Base-by-base conservation (phyloP, 2,888 invertebrate species). In the Tinea trinotella region DNA sequence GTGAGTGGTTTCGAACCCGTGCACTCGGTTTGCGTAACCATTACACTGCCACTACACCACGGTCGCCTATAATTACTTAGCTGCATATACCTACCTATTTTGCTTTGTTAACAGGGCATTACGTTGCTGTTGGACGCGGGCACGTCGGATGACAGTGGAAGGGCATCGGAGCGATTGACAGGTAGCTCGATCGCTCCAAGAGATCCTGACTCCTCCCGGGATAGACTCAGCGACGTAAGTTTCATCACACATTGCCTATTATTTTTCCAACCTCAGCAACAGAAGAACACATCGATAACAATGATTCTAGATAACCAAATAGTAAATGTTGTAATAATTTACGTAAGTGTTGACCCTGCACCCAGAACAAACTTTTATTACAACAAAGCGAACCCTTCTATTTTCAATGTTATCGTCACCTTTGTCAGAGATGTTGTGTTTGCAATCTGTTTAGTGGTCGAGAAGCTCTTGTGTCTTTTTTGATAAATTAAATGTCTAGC, bases 171-270 rank as follows among this genome's bases (percentile, higher is more conserved):
- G 88, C 89, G 92, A 73, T 89, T 93, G 76, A 91, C 92, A 77
- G 90, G 92, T 82, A 90, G 92, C 82, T 91, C 91, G 59, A 90
- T 90, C 71, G 90, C 90, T 67, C 90, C 90, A 70, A 89, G 92
- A 75, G 92, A 92, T 85, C 92, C 92, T 71, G 93, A 93, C 85
- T 92, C 92, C 83, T 92, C 92, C 74, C 90, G 91, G 86, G 93
- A 94, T 87, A 91, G 93, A 77, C 91, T 94, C 76, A 93, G 92
- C 88, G 93, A 94, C 89, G 94, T 94, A 89, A 91, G 93, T 90
- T 57, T 58, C 1, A 48, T 48, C 13, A 46, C 19, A 19, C 19
- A 4, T 15, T 13, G 6, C 7, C 5, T 15, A 24, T 49, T 49
- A n/a, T 22, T 20, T 49, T 17, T 17, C 17, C 40, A 15, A 15